Evolutionary conservation across 2,113 vertebrate species (phyloP).

Genomic region (Telmatochromis brachygnathus): DNA sequence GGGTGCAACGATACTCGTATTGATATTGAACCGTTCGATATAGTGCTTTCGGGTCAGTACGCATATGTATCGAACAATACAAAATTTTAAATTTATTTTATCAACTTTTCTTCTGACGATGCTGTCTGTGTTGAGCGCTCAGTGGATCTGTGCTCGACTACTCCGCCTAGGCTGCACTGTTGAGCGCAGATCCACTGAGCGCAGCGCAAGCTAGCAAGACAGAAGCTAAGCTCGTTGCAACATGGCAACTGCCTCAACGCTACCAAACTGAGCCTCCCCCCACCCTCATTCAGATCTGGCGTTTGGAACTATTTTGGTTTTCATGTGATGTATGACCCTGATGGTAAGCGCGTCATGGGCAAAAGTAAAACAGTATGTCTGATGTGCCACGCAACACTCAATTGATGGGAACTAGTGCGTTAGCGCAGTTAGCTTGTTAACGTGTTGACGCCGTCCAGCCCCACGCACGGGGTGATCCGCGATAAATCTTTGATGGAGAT

Average conservation of each 20-base stretch:
- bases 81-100: too few relatives aligned
- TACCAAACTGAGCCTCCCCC: not conserved
- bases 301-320: not conserved
- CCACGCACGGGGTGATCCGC: rapidly evolving
- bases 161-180: not conserved
- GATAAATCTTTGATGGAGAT: rapidly evolving
- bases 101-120: not conserved
- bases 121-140: not conserved
- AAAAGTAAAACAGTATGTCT: rapidly evolving
- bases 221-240: not conserved
- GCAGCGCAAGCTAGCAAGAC: not conserved
- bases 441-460: not conserved
- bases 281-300: not conserved
- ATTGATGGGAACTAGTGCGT: rapidly evolving
- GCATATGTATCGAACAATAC: not conserved
- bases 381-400: rapidly evolving
- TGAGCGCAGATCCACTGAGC: not conserved
- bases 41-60: rapidly evolving
- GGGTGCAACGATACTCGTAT: rapidly evolving
- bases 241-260: not conserved
- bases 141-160: not conserved
- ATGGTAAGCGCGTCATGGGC: rapidly evolving
- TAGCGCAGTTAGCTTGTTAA: not conserved
- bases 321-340: rapidly evolving
- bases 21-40: not conserved